Percentiles rank a stretch among this genome's conserved stretches.
These are phyloP conservation scores for Venustaconcha ellipsiformis DNA, from an alignment of 1,140 invertebrate species.

Conservation along the genomic window DNA sequence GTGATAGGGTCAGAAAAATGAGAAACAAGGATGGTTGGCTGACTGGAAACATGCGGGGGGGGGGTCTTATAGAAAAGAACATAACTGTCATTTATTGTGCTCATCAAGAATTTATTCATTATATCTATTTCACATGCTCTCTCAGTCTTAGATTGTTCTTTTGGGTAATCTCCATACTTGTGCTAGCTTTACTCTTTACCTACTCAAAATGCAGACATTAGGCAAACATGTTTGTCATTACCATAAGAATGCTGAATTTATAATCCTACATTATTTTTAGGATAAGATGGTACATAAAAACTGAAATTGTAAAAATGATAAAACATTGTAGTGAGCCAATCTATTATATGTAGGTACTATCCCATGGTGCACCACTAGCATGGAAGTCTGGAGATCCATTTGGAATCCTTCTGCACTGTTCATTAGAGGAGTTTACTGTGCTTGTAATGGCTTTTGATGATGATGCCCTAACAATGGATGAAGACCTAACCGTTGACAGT, in stretches of 20 bases:
- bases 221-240: not conserved
- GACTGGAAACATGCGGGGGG: no score
- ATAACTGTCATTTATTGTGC: no score
- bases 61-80: no score
- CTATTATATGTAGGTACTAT: slow-evolving; percentile 41
- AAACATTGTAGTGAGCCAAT: not conserved
- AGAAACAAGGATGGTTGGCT: no score
- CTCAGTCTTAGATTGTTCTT: no score
- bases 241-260: not conserved
- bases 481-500: slow-evolving; percentile 47
- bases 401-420: slow-evolving; percentile 57
- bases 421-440: slow-evolving; percentile 40
- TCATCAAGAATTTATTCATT: no score
- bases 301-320: not conserved
- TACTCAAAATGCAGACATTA: not conserved
- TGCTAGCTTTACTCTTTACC: not conserved
- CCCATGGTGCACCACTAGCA: slow-evolving; percentile 51
- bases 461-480: slow-evolving; percentile 45
- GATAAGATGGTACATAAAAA: not conserved
- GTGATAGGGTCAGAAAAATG: no score
- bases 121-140: no score
- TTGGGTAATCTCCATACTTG: not conserved
- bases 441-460: slow-evolving; percentile 53
- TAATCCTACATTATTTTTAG: not conserved
- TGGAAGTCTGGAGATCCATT: slow-evolving; percentile 60